A percentile compares a stretch with the other conserved stretches of the same genome.
These are phyloP conservation scores for Mesocentrotus franciscanus DNA, from an alignment of 53 echinoderm and acorn worm genomes.

Conservation along the genomic window DNA sequence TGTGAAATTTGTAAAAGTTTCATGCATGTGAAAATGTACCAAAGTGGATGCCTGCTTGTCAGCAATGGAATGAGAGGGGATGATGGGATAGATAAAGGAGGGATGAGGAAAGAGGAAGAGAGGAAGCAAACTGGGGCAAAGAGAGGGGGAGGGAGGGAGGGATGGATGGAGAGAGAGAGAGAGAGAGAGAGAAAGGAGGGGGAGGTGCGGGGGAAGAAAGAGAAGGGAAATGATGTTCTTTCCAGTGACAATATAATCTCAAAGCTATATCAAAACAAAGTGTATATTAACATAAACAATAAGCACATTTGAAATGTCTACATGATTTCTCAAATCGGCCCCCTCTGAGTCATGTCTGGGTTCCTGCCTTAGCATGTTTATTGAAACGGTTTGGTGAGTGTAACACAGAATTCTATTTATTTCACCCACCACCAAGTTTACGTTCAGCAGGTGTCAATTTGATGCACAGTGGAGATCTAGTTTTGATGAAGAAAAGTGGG, in stretches of 20 bases:
- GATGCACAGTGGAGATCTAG: not conserved
- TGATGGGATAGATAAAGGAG: no score
- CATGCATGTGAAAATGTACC: no score
- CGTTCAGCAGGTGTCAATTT: slow-evolving; percentile 1
- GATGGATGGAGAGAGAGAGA: not conserved
- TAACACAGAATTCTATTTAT: not conserved
- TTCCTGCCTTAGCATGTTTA: not conserved
- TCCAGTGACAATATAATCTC: not conserved
- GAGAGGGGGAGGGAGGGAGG: not conserved
- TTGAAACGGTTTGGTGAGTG: not conserved
- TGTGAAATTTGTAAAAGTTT: no score
- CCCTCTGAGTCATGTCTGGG: not conserved
- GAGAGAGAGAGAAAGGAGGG: not conserved
- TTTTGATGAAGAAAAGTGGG: not conserved
- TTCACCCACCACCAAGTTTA: not conserved
- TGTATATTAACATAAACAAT: not conserved
- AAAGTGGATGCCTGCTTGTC: no score
- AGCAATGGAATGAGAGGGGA: not conserved
- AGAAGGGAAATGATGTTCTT: not conserved
- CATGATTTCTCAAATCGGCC: not conserved
- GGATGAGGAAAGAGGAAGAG: not conserved
- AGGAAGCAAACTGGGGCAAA: no score
- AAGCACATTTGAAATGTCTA: not conserved
- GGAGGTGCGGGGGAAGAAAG: not conserved
- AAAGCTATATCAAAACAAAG: not conserved